These are phyloP conservation scores for Drosophila seguyi DNA, from an alignment of 1,140 invertebrate genomes.

Conservation along the genomic window DNA sequence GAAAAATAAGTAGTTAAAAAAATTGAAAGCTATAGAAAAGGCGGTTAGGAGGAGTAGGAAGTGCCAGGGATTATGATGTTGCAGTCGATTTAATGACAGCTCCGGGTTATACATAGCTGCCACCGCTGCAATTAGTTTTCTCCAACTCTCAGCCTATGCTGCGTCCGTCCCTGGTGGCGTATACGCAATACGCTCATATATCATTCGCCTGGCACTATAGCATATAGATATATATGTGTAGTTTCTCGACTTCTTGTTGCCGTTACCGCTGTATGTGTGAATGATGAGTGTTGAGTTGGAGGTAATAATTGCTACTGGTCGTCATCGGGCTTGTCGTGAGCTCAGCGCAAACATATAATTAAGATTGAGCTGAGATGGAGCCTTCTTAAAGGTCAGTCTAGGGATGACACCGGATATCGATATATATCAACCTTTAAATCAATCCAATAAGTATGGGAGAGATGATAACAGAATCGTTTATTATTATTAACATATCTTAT, in stretches of 20 bases:
- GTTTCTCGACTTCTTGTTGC: neutral
- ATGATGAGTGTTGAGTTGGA: slow-evolving; percentile 78
- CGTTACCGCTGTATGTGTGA: slow-evolving; percentile 41
- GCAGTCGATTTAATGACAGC: slow-evolving; percentile 77
- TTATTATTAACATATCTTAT: too few species aligned
- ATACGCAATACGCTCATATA: slow-evolving; percentile 52
- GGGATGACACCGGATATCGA: slow-evolving; percentile 4
- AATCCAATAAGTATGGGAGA: rapidly evolving
- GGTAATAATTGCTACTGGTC: slow-evolving; percentile 81
- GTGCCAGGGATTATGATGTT: slow-evolving; percentile 74
- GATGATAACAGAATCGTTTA: neutral
- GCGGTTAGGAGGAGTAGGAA: slow-evolving; percentile 11
- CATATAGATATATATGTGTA: neutral
- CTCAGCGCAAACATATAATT: slow-evolving; percentile 67
- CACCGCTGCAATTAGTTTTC: slow-evolving; percentile 39
- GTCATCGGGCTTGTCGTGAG: slow-evolving; percentile 68
- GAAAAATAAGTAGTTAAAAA: slow-evolving; percentile 9
- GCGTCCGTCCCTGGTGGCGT: slow-evolving; percentile 40
- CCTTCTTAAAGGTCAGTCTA: slow-evolving; percentile 58
- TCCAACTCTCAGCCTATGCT: slow-evolving; percentile 30
- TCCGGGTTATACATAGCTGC: slow-evolving; percentile 57
- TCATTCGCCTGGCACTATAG: slow-evolving; percentile 30
- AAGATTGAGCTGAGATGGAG: slow-evolving; percentile 50
- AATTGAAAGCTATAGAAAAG: slow-evolving; percentile 1
- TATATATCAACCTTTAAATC: neutral